Percentiles rank a stretch among this genome's conserved stretches.
Conservation (phyloP, 2,888 invertebrate species). For the Apodemia mormo region DNA sequence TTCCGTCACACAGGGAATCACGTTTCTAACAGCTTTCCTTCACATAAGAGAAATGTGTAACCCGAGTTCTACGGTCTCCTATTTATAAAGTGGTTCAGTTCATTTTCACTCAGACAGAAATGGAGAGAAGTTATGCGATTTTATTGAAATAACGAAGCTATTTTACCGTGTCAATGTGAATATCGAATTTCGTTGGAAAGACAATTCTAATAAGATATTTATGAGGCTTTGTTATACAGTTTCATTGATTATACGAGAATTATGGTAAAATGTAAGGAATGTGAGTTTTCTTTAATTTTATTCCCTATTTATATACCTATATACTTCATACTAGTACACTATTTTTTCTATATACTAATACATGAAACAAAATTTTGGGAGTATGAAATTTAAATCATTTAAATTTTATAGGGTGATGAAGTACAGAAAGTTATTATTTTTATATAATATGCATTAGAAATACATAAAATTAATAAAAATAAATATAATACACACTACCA, state of each 20-base stretch:
- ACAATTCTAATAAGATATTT: conserved; percentile 5
- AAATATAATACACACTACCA: too few species aligned
- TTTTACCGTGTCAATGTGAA: conserved; percentile 1
- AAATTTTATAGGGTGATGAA: too few species aligned
- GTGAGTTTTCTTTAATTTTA: too few species aligned
- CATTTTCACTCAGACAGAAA: conserved; percentile 60
- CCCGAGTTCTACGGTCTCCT: conserved; percentile 59
- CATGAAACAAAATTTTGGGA: too few species aligned
- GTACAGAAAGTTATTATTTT: too few species aligned
- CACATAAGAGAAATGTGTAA: conserved; percentile 60
- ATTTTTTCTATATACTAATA: too few species aligned
- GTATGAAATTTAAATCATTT: too few species aligned
- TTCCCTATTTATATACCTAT: too few species aligned
- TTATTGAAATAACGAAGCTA: conserved; percentile 43
- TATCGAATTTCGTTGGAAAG: conserved; percentile 2
- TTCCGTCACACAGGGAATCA: conserved; percentile 69
- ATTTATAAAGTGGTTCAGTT: conserved; percentile 62
- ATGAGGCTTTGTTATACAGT: not conserved
- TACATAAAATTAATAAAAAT: too few species aligned
- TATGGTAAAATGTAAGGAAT: too few species aligned
- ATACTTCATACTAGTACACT: too few species aligned
- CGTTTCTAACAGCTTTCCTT: conserved; percentile 68
- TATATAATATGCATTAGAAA: too few species aligned
- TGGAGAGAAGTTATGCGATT: conserved; percentile 54
- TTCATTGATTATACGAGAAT: not conserved